A percentile compares a stretch with the other conserved stretches of the same genome.
Conservation (phyloP, 2,888 invertebrate genomes). For the Stenchaetothrips biformis region DNA sequence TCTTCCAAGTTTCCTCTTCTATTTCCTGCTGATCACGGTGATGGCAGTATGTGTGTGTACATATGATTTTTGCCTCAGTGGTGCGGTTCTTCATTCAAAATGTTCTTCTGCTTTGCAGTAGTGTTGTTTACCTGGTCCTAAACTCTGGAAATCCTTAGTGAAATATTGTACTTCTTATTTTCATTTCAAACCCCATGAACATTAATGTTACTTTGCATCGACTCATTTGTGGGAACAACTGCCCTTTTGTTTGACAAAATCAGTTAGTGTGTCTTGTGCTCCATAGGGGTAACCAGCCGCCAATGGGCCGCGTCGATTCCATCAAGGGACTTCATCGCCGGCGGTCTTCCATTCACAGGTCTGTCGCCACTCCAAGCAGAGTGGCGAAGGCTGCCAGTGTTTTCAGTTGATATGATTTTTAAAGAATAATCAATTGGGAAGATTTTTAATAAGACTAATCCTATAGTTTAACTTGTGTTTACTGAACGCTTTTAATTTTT, state of each 20-base stretch:
- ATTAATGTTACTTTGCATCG: background rate
- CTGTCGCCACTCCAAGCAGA: background rate
- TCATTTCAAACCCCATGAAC: background rate
- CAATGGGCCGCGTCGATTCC: conserved; percentile 10
- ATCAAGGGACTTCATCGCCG: conserved; percentile 11
- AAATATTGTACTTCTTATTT: background rate
- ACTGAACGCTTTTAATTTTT: too few relatives aligned
- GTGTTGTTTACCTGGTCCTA: background rate
- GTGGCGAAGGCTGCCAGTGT: conserved; percentile 6
- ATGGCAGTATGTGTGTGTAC: conserved; percentile 2
- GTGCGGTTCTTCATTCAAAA: background rate
- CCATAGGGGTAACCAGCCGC: conserved; percentile 19
- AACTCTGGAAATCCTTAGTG: too few relatives aligned
- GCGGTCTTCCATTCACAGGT: conserved; percentile 12
- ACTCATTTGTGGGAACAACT: background rate
- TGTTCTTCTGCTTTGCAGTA: background rate
- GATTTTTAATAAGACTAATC: too few relatives aligned
- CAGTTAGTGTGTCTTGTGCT: background rate
- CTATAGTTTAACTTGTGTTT: too few relatives aligned
- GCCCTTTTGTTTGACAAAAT: background rate
- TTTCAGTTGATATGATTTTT: background rate
- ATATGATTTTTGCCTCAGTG: background rate
- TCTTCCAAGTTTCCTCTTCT: background rate
- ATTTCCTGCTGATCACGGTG: background rate
- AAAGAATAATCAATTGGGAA: background rate